Evolutionary conservation across 2,797 vertebrate species (phyloP).

Genomic region (Bradypodion ventrale): DNA sequence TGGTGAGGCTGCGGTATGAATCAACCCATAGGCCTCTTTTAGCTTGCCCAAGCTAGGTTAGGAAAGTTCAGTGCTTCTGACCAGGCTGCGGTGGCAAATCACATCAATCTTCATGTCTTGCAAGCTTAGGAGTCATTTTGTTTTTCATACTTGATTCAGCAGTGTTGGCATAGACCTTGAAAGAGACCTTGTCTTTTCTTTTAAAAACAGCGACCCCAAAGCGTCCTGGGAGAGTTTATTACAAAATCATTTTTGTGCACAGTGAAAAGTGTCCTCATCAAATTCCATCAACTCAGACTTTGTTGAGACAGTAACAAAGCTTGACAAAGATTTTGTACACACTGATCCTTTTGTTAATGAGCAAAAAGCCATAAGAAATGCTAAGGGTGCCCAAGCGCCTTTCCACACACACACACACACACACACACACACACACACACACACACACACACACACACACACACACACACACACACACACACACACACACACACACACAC

Average conservation of each 20-base stretch:
- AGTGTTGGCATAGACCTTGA: neutral
- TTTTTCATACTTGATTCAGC: neutral
- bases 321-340: constrained; percentile 6
- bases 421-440: too few species aligned
- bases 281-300: constrained; percentile 6
- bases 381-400: neutral
- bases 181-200: neutral
- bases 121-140: neutral
- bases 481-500: too few species aligned
- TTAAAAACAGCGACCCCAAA: neutral
- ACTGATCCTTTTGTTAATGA: constrained; percentile 19
- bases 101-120: neutral
- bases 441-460: too few species aligned
- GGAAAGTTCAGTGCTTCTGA: neutral
- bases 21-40: neutral
- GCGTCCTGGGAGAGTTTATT: neutral
- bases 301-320: neutral
- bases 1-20: neutral
- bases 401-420: too few species aligned
- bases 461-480: too few species aligned
- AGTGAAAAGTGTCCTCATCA: neutral
- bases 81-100: neutral
- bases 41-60: neutral
- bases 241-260: neutral
- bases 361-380: constrained; percentile 3